Conservation (phyloP, 2,888 invertebrate species). For the Andrena dorsata region DNA sequence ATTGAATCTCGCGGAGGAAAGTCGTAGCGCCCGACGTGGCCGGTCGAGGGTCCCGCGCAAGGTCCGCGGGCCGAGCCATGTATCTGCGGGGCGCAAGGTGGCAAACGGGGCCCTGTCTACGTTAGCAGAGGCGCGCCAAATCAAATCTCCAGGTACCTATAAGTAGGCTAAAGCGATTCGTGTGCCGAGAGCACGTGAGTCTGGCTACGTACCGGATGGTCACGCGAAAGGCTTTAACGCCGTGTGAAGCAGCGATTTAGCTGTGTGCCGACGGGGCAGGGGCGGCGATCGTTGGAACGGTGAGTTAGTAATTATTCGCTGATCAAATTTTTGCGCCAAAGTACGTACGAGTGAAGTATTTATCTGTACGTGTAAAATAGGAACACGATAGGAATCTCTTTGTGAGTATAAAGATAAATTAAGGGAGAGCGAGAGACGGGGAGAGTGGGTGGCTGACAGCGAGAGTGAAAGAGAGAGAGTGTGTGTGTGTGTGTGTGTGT, state of each 20-base stretch:
- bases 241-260: conserved; percentile 23
- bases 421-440: conserved; percentile 16
- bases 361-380: conserved; percentile 60
- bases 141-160: conserved; percentile 47
- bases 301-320: conserved; percentile 62
- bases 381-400: conserved; percentile 54
- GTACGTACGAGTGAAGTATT: conserved; percentile 68
- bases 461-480: not conserved
- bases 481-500: not conserved
- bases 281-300: conserved; percentile 18
- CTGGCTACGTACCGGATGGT: conserved; percentile 27
- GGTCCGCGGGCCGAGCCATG: too few relatives aligned
- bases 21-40: not conserved
- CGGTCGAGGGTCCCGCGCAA: too few relatives aligned
- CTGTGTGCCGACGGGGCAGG: conserved; percentile 29
- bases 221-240: conserved; percentile 19
- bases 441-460: conserved; percentile 10
- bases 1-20: conserved; percentile 7
- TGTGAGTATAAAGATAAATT: conserved; percentile 54
- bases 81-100: too few relatives aligned
- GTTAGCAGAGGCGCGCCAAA: conserved; percentile 23
- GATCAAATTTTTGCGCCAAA: conserved; percentile 69
- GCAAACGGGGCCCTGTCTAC: conserved; percentile 5
- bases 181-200: conserved; percentile 15
- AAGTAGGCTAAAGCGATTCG: conserved; percentile 46